A percentile compares a stretch with the other conserved stretches of the same genome.
phyloP scores from a whole-genome alignment of 1,140 invertebrate genomes.

The Aporrectodea caliginosa region DNA sequence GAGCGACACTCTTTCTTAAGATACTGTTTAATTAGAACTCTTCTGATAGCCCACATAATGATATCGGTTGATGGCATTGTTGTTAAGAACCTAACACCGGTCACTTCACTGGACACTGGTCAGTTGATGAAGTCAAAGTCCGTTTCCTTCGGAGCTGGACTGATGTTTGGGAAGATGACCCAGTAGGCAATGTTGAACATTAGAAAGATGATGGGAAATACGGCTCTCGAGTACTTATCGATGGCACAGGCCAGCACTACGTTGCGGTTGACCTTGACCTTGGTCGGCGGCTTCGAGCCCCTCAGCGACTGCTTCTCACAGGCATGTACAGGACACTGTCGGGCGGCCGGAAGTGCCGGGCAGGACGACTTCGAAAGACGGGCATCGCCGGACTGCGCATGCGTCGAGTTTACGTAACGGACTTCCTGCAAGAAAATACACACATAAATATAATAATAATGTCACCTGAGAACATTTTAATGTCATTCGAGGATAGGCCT shows the following conservation, averaged over 20 bases:
- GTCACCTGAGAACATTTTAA: too few species aligned
- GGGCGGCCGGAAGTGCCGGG: neutral
- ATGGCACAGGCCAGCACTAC: neutral
- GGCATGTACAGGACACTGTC: slow-evolving; percentile 5
- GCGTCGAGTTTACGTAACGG: neutral
- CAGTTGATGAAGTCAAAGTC: slow-evolving; percentile 7
- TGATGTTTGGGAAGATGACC: neutral
- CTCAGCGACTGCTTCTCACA: slow-evolving; percentile 7
- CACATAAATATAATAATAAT: too few species aligned
- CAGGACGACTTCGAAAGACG: neutral
- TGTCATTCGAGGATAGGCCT: too few species aligned
- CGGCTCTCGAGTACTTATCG: neutral
- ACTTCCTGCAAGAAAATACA: neutral
- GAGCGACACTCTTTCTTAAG: too few species aligned
- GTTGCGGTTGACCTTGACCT: neutral
- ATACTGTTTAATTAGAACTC: too few species aligned
- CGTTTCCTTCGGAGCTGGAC: neutral
- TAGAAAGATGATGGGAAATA: neutral
- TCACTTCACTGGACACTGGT: neutral
- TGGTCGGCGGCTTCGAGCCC: neutral
- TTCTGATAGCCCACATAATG: too few species aligned
- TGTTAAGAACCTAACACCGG: too few species aligned
- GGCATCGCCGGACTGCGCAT: neutral
- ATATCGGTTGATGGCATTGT: too few species aligned
- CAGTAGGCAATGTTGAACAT: neutral